Percentiles rank a stretch among this genome's conserved stretches.
These are phyloP conservation scores for Cylas formicarius DNA, from an alignment of 1,140 invertebrate species.

Conservation along the genomic window DNA sequence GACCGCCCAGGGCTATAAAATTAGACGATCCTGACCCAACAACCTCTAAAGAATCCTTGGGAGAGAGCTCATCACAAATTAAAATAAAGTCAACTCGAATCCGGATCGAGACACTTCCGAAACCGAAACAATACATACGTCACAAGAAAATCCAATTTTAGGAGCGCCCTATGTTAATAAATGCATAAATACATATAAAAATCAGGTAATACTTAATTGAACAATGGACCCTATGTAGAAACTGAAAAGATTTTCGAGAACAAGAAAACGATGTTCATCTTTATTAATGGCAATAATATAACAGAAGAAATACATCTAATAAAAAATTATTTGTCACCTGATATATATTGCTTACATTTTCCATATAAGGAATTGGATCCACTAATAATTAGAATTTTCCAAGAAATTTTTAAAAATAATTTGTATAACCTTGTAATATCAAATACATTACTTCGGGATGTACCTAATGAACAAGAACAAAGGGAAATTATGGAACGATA, in stretches of 20 bases:
- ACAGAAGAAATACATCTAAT: too few relatives aligned
- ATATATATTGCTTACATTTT: constrained; percentile 6
- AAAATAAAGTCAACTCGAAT: background rate
- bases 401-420: constrained; percentile 9
- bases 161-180: constrained; percentile 6
- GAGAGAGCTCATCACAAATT: background rate
- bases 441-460: background rate
- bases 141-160: constrained; percentile 1
- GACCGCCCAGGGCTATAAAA: too few relatives aligned
- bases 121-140: constrained; percentile 5
- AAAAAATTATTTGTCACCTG: background rate
- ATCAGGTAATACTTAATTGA: too few relatives aligned
- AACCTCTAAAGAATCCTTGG: too few relatives aligned
- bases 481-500: constrained; percentile 1
- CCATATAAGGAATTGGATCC: constrained; percentile 7
- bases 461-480: background rate
- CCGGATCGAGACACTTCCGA: background rate
- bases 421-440: constrained; percentile 5
- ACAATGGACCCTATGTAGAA: too few relatives aligned
- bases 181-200: constrained; percentile 5
- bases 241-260: too few relatives aligned
- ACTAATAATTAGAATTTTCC: background rate
- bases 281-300: too few relatives aligned
- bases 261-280: too few relatives aligned
- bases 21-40: too few relatives aligned